Evolutionary conservation across 2,888 invertebrate genomes (phyloP).

Genomic region (Noctua janthe): DNA sequence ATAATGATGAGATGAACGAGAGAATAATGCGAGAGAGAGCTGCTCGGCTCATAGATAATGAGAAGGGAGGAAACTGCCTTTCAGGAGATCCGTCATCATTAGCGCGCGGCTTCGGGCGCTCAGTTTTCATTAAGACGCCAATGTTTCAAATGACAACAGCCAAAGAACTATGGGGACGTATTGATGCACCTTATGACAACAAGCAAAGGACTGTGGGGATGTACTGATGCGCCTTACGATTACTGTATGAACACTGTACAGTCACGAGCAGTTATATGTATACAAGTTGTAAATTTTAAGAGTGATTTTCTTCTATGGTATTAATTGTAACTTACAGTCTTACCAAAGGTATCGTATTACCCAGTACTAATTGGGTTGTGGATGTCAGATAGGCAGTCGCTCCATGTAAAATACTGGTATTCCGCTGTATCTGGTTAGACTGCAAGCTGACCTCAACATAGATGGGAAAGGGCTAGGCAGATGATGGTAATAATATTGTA

Average conservation of each 20-base stretch:
- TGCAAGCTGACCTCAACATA: no score
- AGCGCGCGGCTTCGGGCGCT: constrained; percentile 83
- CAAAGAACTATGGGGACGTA: constrained; percentile 70
- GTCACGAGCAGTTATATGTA: neutral
- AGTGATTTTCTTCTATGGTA: neutral
- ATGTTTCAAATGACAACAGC: constrained; percentile 83
- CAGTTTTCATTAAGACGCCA: constrained; percentile 87
- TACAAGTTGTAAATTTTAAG: neutral
- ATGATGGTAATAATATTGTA: no score
- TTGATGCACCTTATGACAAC: constrained; percentile 73
- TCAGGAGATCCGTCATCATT: constrained; percentile 88
- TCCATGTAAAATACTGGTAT: no score
- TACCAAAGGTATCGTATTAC: no score
- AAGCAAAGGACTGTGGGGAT: constrained; percentile 15
- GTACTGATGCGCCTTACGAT: constrained; percentile 74
- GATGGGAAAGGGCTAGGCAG: no score
- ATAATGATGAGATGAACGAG: constrained; percentile 77
- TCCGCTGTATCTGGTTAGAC: no score
- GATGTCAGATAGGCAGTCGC: no score
- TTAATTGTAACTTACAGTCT: neutral
- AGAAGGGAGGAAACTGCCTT: constrained; percentile 82
- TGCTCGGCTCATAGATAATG: constrained; percentile 84
- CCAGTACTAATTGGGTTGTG: no score
- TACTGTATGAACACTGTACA: constrained; percentile 43
- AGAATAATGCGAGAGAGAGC: constrained; percentile 79